Conservation (phyloP, 2,888 invertebrate species). For the Drosophila yooni region DNA sequence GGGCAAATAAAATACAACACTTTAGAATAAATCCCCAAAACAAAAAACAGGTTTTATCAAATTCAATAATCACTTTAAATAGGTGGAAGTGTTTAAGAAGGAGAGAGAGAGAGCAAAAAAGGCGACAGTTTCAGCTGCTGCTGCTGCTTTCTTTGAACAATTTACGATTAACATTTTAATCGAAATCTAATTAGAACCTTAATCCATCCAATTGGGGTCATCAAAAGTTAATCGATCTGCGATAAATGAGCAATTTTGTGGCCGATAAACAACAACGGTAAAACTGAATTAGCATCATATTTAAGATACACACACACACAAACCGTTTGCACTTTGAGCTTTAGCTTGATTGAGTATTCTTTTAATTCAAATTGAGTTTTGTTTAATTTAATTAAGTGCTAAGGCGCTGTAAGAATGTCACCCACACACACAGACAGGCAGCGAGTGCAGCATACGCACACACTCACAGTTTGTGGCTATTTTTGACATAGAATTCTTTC, state of each 20-base stretch:
- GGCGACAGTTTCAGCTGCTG: conserved; percentile 20
- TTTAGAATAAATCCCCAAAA: not conserved
- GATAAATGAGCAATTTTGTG: conserved; percentile 8
- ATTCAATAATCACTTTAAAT: not conserved
- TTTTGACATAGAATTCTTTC: conserved; percentile 43
- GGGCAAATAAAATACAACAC: conserved; percentile 1
- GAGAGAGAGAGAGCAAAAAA: not conserved
- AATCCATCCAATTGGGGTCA: conserved; percentile 26
- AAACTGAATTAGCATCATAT: conserved; percentile 29
- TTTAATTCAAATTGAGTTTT: conserved; percentile 42
- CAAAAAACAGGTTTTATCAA: conserved; percentile 14
- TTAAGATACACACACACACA: conserved; percentile 1
- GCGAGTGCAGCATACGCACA: conserved; percentile 30
- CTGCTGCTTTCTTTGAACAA: conserved; percentile 3
- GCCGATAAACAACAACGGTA: conserved; percentile 32
- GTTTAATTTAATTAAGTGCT: conserved; percentile 59
- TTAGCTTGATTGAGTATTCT: conserved; percentile 33
- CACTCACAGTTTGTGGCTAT: conserved; percentile 37
- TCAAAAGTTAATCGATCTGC: conserved; percentile 32
- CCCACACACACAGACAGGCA: conserved; percentile 37
- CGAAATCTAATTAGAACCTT: conserved; percentile 27
- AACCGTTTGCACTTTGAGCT: conserved; percentile 43
- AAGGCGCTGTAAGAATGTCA: conserved; percentile 46
- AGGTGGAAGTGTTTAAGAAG: conserved; percentile 2
- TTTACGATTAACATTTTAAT: conserved; percentile 17